Percentiles rank a stretch among this genome's conserved stretches.
These are phyloP conservation scores for Heliothis virescens DNA, from an alignment of 1,140 invertebrate species.

Conservation along the genomic window DNA sequence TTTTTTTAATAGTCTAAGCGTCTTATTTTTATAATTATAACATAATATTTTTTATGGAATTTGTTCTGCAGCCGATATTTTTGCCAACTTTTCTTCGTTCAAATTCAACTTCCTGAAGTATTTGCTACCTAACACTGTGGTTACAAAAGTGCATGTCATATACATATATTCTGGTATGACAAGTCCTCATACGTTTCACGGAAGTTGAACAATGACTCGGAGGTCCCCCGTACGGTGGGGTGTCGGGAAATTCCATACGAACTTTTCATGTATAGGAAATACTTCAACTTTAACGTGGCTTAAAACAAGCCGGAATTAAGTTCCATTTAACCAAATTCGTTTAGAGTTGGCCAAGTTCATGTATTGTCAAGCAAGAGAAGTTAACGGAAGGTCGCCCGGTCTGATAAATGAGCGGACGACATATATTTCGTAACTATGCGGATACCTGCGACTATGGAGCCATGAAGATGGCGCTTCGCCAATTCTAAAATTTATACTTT, in stretches of 20 bases:
- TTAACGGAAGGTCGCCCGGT: neutral
- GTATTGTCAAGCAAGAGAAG: slow-evolving; percentile 1
- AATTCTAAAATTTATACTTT: slow-evolving; percentile 1
- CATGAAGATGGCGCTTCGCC: slow-evolving; percentile 22
- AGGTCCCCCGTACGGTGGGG: slow-evolving; percentile 3
- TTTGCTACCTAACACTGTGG: too few species aligned
- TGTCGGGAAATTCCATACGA: slow-evolving; percentile 15
- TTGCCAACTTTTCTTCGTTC: too few species aligned
- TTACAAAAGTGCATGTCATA: neutral
- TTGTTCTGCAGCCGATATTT: too few species aligned
- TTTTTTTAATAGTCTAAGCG: too few species aligned
- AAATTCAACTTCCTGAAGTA: too few species aligned
- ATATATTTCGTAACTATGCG: slow-evolving; percentile 16
- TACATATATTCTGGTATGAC: neutral
- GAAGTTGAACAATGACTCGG: slow-evolving; percentile 13
- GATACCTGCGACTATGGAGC: slow-evolving; percentile 16
- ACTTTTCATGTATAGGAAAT: slow-evolving; percentile 7
- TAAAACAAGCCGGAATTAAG: neutral
- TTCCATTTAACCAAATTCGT: slow-evolving; percentile 2
- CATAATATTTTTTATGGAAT: too few species aligned
- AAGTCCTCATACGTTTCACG: slow-evolving; percentile 10
- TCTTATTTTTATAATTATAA: too few species aligned
- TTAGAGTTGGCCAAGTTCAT: neutral
- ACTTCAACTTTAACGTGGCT: slow-evolving; percentile 4
- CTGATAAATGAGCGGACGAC: slow-evolving; percentile 18